Conservation (phyloP, 2,113 vertebrate species). For the Eidolon helvum region DNA sequence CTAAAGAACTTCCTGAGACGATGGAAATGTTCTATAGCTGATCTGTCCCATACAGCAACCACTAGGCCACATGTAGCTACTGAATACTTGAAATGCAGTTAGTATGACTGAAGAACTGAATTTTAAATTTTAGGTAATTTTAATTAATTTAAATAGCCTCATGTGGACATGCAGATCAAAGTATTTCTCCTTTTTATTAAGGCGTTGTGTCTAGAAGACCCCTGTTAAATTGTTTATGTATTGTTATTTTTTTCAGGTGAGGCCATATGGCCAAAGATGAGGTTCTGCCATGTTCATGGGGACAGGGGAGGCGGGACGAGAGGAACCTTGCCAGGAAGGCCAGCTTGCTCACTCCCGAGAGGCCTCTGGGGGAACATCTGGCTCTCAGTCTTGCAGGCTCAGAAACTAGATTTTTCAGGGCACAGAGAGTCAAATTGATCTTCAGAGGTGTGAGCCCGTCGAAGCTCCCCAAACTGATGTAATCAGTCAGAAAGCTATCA, state of each 20-base stretch:
- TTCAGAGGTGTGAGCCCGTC: constrained; percentile 25
- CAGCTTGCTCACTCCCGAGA: constrained; percentile 51
- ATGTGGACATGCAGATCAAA: neutral
- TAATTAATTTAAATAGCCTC: constrained; percentile 36
- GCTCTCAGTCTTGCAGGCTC: constrained; percentile 1
- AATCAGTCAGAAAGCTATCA: constrained; percentile 3
- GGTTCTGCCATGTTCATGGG: constrained; percentile 35
- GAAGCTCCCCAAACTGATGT: neutral
- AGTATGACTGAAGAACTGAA: neutral
- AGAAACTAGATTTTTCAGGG: constrained; percentile 28
- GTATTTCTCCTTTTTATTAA: constrained; percentile 43
- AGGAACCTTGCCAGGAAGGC: constrained; percentile 44
- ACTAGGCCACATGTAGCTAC: neutral
- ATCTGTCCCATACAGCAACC: neutral
- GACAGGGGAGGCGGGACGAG: neutral
- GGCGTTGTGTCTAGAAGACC: neutral
- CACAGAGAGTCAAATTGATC: constrained; percentile 35
- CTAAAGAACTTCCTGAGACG: neutral
- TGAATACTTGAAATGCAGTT: neutral
- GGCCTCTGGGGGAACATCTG: constrained; percentile 54
- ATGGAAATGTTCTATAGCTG: neutral
- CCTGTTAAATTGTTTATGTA: constrained; percentile 29
- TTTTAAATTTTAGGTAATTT: constrained; percentile 49
- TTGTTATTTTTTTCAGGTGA: constrained; percentile 53
- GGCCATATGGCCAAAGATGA: constrained; percentile 57